Evolutionary conservation across 35 echinoderm and acorn worm genomes (phyloP).

Genomic region (Stichopus chloronotus): DNA sequence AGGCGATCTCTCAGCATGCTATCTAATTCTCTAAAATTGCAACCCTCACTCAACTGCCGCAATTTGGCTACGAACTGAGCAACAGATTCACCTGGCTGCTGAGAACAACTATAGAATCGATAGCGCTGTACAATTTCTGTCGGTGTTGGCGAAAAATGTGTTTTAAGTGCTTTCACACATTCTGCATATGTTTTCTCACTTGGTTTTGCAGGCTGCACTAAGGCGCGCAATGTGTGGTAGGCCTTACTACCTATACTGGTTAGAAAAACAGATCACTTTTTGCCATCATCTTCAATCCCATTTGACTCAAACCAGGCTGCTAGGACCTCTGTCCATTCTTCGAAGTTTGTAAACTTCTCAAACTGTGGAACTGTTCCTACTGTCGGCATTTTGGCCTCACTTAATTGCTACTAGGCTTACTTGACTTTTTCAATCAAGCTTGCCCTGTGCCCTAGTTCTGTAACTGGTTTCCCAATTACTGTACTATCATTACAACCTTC

Average conservation of each 20-base stretch:
- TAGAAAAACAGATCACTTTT: neutral
- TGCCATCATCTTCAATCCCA: neutral
- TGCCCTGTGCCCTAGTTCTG: neutral
- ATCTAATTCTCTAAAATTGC: slow-evolving; percentile 41
- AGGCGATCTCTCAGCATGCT: slow-evolving; percentile 49
- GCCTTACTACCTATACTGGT: slow-evolving; percentile 55
- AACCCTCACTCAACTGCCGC: slow-evolving; percentile 61
- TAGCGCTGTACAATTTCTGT: slow-evolving; percentile 52
- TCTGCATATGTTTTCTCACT: slow-evolving; percentile 19
- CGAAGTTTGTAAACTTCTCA: neutral
- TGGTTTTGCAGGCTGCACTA: slow-evolving; percentile 13
- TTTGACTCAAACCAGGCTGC: slow-evolving; percentile 20
- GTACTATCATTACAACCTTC: neutral
- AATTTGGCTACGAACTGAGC: slow-evolving; percentile 51
- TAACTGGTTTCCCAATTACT: neutral
- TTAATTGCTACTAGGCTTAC: neutral
- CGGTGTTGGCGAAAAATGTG: slow-evolving; percentile 45
- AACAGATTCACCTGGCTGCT: slow-evolving; percentile 31
- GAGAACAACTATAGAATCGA: slow-evolving; percentile 37
- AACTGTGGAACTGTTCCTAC: slow-evolving; percentile 10
- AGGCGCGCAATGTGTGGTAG: slow-evolving; percentile 12
- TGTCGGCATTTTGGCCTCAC: neutral
- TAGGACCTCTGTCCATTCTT: slow-evolving; percentile 30
- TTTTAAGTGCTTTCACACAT: slow-evolving; percentile 5
- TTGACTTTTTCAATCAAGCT: neutral